phyloP scores from a whole-genome alignment of 2,113 vertebrate genomes.

The Pterocles orientalis region DNA sequence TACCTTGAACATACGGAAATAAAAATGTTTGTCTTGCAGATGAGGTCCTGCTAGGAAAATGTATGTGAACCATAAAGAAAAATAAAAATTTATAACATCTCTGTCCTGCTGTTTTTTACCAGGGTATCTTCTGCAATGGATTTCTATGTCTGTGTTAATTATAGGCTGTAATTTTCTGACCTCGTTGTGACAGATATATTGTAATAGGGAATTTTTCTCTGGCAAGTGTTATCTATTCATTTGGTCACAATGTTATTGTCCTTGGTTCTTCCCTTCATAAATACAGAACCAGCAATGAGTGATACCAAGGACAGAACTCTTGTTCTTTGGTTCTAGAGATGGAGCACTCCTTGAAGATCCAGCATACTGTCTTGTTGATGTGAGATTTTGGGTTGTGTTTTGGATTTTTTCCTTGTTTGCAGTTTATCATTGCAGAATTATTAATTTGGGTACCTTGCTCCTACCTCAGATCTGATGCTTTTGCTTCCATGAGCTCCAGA shows the following conservation, averaged over 20 bases:
- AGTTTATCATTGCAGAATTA: not conserved
- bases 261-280: not conserved
- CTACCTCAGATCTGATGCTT: not conserved
- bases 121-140: not conserved
- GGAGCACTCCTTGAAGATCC: not conserved
- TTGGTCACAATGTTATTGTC: not conserved
- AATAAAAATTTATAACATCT: not conserved
- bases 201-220: not conserved
- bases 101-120: not conserved
- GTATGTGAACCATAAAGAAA: not conserved
- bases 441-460: not conserved
- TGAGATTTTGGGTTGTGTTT: not conserved
- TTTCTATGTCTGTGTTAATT: not conserved
- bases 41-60: not conserved
- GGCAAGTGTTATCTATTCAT: not conserved
- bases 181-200: not conserved
- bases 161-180: not conserved
- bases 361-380: not conserved
- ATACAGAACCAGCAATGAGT: not conserved
- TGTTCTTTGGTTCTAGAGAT: not conserved
- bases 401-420: not conserved
- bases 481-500: not conserved
- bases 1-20: not conserved
- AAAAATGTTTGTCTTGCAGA: not conserved
- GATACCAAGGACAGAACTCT: not conserved